These are phyloP conservation scores for Anoura caudifer DNA, from an alignment of 2,113 vertebrate genomes.

Conservation along the genomic window DNA sequence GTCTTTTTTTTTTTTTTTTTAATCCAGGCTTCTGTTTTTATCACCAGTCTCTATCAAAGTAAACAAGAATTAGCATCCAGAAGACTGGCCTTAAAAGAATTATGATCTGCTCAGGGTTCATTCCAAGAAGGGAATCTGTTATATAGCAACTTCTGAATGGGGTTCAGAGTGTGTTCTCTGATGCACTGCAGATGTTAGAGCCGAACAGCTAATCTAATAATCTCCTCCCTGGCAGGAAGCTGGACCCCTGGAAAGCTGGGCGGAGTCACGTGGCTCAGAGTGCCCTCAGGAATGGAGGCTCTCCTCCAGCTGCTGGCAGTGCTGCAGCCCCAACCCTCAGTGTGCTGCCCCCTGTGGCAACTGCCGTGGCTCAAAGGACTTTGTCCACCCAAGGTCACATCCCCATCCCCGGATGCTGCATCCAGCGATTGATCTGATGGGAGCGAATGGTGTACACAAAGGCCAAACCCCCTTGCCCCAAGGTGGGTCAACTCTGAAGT, in stretches of 20 bases:
- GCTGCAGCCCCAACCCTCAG: neutral
- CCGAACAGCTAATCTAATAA: neutral
- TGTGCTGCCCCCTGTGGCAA: fast-evolving
- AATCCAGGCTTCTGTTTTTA: neutral
- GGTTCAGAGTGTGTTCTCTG: neutral
- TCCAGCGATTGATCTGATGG: no score
- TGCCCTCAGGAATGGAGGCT: neutral
- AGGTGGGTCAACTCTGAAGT: neutral
- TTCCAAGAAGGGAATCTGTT: neutral
- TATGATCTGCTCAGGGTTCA: neutral
- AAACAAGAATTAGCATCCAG: constrained; percentile 13
- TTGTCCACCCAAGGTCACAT: neutral
- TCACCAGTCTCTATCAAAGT: neutral
- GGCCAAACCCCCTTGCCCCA: no score
- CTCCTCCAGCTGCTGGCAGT: neutral
- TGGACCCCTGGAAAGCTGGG: neutral
- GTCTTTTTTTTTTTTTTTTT: neutral
- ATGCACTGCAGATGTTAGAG: neutral
- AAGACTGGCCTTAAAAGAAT: neutral
- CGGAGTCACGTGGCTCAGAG: neutral
- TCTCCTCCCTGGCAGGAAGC: neutral
- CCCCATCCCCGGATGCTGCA: fast-evolving
- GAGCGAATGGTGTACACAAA: neutral
- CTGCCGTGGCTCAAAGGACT: fast-evolving
- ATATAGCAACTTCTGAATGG: neutral